A percentile compares a stretch with the other conserved stretches of the same genome.
Conservation (phyloP, 2,113 vertebrate genomes). For the Chrysochloris asiatica region DNA sequence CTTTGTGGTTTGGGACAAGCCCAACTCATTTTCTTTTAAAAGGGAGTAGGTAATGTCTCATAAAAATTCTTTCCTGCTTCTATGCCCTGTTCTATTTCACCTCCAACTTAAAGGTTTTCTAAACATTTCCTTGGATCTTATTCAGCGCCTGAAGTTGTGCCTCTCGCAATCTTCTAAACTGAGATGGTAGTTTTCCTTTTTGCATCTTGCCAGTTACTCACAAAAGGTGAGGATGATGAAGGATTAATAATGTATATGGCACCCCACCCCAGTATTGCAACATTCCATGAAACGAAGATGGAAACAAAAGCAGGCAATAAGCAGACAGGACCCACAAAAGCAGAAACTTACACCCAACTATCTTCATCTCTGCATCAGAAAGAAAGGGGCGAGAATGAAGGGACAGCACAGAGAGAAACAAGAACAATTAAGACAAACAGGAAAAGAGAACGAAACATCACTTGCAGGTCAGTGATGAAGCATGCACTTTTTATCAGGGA, state of each 20-base stretch:
- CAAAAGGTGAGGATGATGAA: conserved; percentile 61
- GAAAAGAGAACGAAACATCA: conserved; percentile 84
- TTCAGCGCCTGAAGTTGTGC: conserved; percentile 49
- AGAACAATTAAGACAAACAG: conserved; percentile 84
- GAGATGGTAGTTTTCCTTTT: conserved; percentile 38
- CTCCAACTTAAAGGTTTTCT: background rate
- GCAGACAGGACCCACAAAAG: conserved; percentile 84
- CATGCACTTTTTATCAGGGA: conserved; percentile 83
- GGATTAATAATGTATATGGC: conserved; percentile 69
- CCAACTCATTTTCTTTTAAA: conserved; percentile 52
- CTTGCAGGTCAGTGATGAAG: conserved; percentile 82
- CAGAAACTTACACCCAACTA: conserved; percentile 91
- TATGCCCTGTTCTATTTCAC: background rate
- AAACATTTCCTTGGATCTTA: conserved; percentile 12
- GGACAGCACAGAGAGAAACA: conserved; percentile 82
- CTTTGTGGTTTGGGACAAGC: conserved; percentile 23
- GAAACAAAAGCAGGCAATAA: conserved; percentile 84
- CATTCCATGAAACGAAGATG: conserved; percentile 85
- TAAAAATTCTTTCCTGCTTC: background rate
- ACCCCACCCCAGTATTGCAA: conserved; percentile 65
- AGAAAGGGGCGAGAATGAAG: conserved; percentile 82
- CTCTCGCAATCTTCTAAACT: conserved; percentile 57
- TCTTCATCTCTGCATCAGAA: conserved; percentile 91
- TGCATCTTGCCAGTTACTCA: conserved; percentile 53
- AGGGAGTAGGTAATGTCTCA: background rate